Conservation (phyloP, 2,113 vertebrate species). For the Dicaeum eximium region DNA sequence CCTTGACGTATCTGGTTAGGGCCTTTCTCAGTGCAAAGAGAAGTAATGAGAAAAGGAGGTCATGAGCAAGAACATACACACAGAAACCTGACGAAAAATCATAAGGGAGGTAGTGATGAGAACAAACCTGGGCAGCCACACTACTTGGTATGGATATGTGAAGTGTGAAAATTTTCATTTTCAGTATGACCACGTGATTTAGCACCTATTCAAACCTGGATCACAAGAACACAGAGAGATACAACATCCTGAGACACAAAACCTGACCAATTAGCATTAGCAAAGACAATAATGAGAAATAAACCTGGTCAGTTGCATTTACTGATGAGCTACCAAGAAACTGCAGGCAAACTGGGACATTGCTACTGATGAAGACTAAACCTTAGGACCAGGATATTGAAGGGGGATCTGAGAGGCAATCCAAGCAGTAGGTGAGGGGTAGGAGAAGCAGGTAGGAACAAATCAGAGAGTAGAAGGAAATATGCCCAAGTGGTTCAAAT, state of each 20-base stretch:
- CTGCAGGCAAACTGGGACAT: background rate
- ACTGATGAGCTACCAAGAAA: background rate
- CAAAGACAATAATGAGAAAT: background rate
- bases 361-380: background rate
- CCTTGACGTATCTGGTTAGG: rapidly evolving
- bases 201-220: background rate
- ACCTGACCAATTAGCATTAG: background rate
- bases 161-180: background rate
- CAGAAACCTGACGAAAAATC: background rate
- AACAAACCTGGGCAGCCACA: background rate
- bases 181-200: background rate
- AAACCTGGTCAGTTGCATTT: background rate
- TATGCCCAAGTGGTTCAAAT: rapidly evolving
- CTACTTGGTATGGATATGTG: background rate
- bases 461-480: background rate
- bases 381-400: background rate
- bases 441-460: background rate
- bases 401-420: rapidly evolving
- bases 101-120: background rate
- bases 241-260: background rate
- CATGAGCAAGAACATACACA: background rate
- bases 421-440: background rate
- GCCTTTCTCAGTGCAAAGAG: background rate
- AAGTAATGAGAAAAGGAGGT: background rate
- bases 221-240: background rate